Conservation (phyloP, 2,113 vertebrate species). For the Rattus rattus region DNA sequence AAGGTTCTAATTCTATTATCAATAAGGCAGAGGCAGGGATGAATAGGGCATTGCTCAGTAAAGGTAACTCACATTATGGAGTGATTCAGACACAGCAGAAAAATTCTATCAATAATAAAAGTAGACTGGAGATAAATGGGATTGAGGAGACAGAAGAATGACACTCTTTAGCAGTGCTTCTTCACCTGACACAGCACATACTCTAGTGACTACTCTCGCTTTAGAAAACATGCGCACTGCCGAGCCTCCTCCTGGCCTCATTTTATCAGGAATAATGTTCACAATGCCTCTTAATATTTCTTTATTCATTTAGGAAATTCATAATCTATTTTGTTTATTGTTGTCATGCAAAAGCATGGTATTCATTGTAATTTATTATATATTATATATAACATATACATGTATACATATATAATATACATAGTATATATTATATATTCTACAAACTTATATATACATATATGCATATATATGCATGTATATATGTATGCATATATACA, state of each 20-base stretch:
- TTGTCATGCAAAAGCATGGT: too few relatives aligned
- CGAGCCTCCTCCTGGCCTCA: not conserved
- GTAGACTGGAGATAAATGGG: not conserved
- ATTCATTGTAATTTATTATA: not conserved
- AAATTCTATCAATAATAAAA: constrained; percentile 13
- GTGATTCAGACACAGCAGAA: not conserved
- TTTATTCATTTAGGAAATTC: not conserved
- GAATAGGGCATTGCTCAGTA: not conserved
- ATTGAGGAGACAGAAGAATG: not conserved
- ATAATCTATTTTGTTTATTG: not conserved
- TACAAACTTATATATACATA: not conserved
- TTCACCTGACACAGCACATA: too few relatives aligned
- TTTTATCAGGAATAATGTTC: not conserved
- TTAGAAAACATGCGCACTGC: accelerated
- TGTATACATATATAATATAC: not conserved
- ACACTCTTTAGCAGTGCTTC: not conserved
- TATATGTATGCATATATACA: not conserved
- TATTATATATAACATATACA: not conserved
- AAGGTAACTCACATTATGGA: not conserved
- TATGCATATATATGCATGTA: too few relatives aligned
- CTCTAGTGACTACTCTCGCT: not conserved
- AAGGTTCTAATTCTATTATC: not conserved
- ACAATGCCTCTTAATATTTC: not conserved
- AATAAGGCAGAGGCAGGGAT: not conserved
- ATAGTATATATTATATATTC: too few relatives aligned